Conservation (phyloP, 2,888 invertebrate genomes). For the Endotricha flammealis region DNA sequence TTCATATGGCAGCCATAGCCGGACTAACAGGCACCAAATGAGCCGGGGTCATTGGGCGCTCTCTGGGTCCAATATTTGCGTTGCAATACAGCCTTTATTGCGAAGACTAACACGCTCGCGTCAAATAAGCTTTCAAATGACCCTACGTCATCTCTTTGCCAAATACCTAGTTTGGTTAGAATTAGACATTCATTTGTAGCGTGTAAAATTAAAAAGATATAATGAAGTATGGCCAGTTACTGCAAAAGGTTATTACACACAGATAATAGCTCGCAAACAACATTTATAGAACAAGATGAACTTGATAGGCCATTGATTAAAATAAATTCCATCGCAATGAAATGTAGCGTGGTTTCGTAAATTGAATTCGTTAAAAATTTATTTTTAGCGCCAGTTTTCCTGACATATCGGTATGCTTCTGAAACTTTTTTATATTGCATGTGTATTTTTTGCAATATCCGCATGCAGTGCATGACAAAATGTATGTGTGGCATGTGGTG, state of each 20-base stretch:
- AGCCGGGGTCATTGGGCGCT: conserved; percentile 55
- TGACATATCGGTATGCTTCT: background rate
- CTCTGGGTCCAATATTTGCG: conserved; percentile 63
- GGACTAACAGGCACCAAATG: conserved; percentile 60
- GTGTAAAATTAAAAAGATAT: no score
- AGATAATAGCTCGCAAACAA: conserved; percentile 7
- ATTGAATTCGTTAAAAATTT: background rate
- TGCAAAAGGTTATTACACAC: no score
- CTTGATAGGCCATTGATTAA: conserved; percentile 1
- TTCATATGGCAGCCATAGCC: conserved; percentile 49
- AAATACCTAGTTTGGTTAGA: conserved; percentile 27
- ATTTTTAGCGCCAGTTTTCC: background rate
- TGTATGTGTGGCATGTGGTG: conserved; percentile 31
- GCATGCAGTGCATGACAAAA: conserved; percentile 22
- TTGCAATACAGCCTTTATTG: conserved; percentile 68
- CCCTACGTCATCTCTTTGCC: conserved; percentile 39
- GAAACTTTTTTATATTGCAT: background rate
- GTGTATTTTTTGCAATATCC: conserved; percentile 9
- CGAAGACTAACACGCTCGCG: conserved; percentile 53
- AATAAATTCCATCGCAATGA: conserved; percentile 3
- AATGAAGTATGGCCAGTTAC: no score
- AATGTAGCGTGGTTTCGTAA: conserved; percentile 1
- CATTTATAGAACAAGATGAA: background rate
- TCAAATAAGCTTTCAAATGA: conserved; percentile 40
- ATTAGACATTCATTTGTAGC: conserved; percentile 5